Evolutionary conservation across 2,797 vertebrate genomes (phyloP).

Genomic region (Petrocephalus schoutedeni): DNA sequence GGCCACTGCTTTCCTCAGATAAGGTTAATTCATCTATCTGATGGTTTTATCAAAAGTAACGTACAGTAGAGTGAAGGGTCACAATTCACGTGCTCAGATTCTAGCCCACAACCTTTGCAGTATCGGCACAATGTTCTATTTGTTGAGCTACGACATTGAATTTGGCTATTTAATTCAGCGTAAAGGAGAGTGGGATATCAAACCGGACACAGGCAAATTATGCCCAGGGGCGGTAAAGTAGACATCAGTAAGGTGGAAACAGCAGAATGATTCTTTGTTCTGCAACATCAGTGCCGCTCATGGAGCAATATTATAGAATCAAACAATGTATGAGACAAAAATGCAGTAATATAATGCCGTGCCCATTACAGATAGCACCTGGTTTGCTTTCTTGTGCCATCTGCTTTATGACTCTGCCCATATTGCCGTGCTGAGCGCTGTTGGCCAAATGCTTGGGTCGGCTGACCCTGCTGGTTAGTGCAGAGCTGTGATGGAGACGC

Average conservation of each 20-base stretch:
- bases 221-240: not conserved
- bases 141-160: not conserved
- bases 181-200: not conserved
- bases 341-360: not conserved
- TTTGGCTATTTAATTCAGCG: not conserved
- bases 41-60: not conserved
- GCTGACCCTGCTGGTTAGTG: not conserved
- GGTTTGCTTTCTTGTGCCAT: not conserved
- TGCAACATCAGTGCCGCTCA: not conserved
- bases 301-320: not conserved
- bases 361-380: not conserved
- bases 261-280: too few species aligned
- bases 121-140: not conserved
- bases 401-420: not conserved
- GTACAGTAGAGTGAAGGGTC: not conserved
- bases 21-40: not conserved
- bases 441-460: not conserved
- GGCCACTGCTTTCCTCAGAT: too few species aligned
- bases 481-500: not conserved
- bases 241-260: not conserved
- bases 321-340: not conserved
- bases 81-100: not conserved
- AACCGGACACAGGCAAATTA: not conserved
- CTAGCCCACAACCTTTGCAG: not conserved
- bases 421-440: not conserved